Evolutionary conservation across 2,888 invertebrate species (phyloP), one percentile per base, ranked within the genome.

Genomic region (Sericinus montela): DNA sequence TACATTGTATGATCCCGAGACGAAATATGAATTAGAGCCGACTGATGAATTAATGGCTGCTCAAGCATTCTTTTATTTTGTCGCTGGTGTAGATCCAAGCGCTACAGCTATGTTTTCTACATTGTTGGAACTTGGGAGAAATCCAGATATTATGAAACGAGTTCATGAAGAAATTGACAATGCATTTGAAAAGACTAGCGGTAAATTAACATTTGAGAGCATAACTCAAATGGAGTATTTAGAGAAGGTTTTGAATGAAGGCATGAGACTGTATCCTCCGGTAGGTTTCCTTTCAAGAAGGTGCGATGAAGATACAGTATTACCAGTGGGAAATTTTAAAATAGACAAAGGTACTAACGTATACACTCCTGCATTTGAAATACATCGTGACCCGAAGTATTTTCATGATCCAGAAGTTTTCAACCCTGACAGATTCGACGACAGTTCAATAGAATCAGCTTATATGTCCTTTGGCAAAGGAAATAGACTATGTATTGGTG

Each of bases 401-500:
- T 86, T 73, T 51, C 71, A 77, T 0, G 65, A 90, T 10, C 89
- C 90, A 0, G 71, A 81, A 40, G 68, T 65, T 1, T 89, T 86
- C 56, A 69, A 83, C 48, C 87, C 88, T 1, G 80, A 86, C 3
- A 68, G 86, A 43, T 81, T 80, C 56, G 49, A 62, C 4, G 36
- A 32, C 6, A 51, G 49, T 13, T 47, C 54, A 29, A 72, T 74
- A 28, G 74, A 76, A 15, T 57, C 63, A 29, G 65, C 69, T 0
- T 88, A 77, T 46, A 59, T 83, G 59, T 84, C 89, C 1, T 90
- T 89, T 56, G 89, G 89, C 0, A 80, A 69, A 59, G 89, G 89
- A 0, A 74, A 75, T 4, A 65, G 89, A 28, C 63, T 73, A 10
- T 90, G 89, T 52, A 75, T 89, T 1, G 89, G 89, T 52, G 60